phyloP scores from a whole-genome alignment of 1,140 invertebrate genomes.

The Orussus abietinus region DNA sequence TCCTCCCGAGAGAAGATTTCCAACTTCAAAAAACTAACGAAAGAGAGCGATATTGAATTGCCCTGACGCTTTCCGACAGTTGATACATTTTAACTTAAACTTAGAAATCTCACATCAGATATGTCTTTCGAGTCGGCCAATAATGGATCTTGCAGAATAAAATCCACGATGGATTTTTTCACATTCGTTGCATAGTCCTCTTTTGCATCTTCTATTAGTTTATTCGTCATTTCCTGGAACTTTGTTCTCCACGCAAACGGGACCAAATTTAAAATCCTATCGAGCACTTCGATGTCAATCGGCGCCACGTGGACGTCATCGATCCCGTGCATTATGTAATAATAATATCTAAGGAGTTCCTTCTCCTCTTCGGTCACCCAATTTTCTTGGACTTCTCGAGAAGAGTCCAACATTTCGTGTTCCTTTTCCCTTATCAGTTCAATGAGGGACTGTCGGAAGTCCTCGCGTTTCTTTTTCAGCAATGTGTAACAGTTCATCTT shows the following conservation, averaged over 20 bases:
- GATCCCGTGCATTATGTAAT: slow-evolving; percentile 84
- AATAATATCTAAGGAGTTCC: slow-evolving; percentile 78
- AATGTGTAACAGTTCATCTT: slow-evolving; percentile 61
- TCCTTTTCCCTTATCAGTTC: slow-evolving; percentile 59
- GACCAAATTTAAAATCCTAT: slow-evolving; percentile 54
- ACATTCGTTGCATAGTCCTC: slow-evolving; percentile 80
- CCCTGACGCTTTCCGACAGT: no score
- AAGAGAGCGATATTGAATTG: no score
- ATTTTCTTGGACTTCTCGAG: slow-evolving; percentile 21
- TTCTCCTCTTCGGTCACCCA: slow-evolving; percentile 62
- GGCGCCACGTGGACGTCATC: slow-evolving; percentile 82
- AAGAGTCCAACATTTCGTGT: slow-evolving; percentile 42
- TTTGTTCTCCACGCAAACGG: slow-evolving; percentile 52
- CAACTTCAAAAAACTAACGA: no score
- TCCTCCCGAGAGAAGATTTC: no score
- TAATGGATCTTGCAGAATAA: slow-evolving; percentile 78
- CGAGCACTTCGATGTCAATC: slow-evolving; percentile 58
- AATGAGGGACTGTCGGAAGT: slow-evolving; percentile 76
- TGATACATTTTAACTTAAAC: no score
- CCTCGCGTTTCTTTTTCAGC: slow-evolving; percentile 71
- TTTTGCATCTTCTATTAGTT: slow-evolving; percentile 62
- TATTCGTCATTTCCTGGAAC: slow-evolving; percentile 56
- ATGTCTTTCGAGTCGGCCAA: no score
- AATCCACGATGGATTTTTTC: slow-evolving; percentile 86
- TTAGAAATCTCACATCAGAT: no score